These are phyloP conservation scores for Atopsyche davidsoni DNA, from an alignment of 1,140 invertebrate species.

Conservation along the genomic window DNA sequence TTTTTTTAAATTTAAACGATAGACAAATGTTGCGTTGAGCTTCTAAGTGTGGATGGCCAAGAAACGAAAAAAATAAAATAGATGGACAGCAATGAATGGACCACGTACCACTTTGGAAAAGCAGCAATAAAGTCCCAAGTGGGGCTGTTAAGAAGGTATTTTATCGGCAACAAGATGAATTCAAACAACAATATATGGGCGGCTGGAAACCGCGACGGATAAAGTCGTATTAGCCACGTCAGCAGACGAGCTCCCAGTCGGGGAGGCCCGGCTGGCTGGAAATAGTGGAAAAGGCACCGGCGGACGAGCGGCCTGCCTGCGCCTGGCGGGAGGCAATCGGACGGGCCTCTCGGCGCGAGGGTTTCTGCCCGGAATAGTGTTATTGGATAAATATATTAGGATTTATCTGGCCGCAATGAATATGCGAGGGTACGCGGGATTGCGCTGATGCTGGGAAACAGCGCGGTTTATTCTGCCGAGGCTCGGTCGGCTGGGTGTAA, in stretches of 20 bases:
- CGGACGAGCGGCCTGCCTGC: constrained; percentile 8
- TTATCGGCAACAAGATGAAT: constrained; percentile 10
- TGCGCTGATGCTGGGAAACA: too few species aligned
- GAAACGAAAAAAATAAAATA: too few species aligned
- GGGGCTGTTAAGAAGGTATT: neutral
- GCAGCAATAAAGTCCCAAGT: neutral
- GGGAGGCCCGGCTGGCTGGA: constrained; percentile 9
- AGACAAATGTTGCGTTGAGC: too few species aligned
- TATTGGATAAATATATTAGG: constrained; percentile 11
- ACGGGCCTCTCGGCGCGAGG: neutral
- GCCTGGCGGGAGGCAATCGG: neutral
- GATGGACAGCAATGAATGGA: too few species aligned
- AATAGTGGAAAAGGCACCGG: constrained; percentile 22
- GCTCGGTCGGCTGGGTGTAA: too few species aligned
- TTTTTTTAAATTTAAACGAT: too few species aligned
- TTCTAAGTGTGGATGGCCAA: too few species aligned
- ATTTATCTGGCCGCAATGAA: too few species aligned
- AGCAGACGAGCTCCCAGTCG: constrained; percentile 14
- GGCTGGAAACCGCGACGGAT: neutral
- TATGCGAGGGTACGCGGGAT: too few species aligned
- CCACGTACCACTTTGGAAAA: neutral
- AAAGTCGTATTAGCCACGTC: constrained; percentile 19
- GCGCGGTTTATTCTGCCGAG: too few species aligned
- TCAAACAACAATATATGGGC: constrained; percentile 5
- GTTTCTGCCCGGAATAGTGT: constrained; percentile 5